A percentile compares a stretch with the other conserved stretches of the same genome.
Conservation (phyloP, 2,888 invertebrate genomes). For the Stenodera caucasica region DNA sequence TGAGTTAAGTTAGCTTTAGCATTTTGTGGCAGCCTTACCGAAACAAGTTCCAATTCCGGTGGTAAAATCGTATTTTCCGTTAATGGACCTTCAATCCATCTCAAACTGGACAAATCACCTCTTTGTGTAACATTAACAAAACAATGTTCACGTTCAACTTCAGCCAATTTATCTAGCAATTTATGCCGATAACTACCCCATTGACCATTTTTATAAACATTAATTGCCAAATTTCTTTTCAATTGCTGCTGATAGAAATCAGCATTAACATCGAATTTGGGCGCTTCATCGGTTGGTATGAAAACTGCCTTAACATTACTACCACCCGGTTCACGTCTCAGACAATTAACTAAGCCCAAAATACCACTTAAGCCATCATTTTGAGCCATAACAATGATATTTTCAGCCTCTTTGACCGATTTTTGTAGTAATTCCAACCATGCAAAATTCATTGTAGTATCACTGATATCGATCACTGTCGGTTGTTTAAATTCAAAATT, state of each 20-base stretch:
- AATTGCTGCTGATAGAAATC: constrained; percentile 67
- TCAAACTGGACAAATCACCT: constrained; percentile 84
- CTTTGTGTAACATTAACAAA: constrained; percentile 75
- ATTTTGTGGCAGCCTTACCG: background rate
- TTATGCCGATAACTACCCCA: constrained; percentile 81
- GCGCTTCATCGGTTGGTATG: constrained; percentile 66
- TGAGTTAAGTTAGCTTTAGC: too few species aligned
- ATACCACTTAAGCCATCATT: constrained; percentile 75
- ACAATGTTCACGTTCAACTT: constrained; percentile 65
- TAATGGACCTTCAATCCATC: constrained; percentile 77
- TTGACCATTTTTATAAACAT: constrained; percentile 67
- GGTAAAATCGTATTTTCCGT: constrained; percentile 27
- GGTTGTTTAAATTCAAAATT: constrained; percentile 52
- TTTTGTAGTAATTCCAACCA: constrained; percentile 60
- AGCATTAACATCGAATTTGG: constrained; percentile 62
- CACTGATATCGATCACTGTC: constrained; percentile 57
- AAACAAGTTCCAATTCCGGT: constrained; percentile 21
- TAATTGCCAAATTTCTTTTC: constrained; percentile 75
- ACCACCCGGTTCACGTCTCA: constrained; percentile 64
- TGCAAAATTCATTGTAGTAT: constrained; percentile 53
- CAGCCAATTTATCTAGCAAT: constrained; percentile 60
- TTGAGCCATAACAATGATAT: constrained; percentile 65
- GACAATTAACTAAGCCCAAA: constrained; percentile 73
- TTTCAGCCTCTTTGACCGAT: constrained; percentile 38
- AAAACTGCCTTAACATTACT: constrained; percentile 57